Evolutionary conservation across 2,797 vertebrate genomes (phyloP).

Genomic region (Cephalopachus bancanus): DNA sequence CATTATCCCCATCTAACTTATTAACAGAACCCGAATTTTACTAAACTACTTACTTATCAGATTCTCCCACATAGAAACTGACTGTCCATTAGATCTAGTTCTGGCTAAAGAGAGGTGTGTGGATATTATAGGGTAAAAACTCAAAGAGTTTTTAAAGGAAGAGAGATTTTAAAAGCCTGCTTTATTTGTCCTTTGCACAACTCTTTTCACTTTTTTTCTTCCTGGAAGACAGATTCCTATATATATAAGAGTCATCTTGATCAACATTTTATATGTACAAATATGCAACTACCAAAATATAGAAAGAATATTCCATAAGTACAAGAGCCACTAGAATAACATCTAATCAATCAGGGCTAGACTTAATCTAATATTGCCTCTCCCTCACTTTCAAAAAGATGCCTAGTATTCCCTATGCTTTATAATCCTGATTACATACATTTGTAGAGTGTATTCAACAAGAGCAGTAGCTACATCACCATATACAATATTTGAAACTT

Average conservation of each 20-base stretch:
- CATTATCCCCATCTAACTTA: neutral
- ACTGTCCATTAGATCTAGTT: neutral
- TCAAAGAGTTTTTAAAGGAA: slow-evolving; percentile 8
- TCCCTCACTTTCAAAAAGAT: neutral
- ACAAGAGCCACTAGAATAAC: neutral
- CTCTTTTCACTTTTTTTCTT: neutral
- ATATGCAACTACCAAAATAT: neutral
- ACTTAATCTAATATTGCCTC: neutral
- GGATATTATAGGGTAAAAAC: neutral
- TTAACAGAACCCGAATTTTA: neutral
- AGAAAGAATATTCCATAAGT: neutral
- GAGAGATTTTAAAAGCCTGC: neutral
- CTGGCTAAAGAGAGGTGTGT: neutral
- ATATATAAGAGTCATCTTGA: neutral
- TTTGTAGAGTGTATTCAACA: neutral
- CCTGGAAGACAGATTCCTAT: neutral
- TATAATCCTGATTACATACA: neutral
- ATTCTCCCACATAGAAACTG: neutral
- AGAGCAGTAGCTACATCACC: neutral
- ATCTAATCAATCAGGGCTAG: neutral
- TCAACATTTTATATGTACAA: neutral
- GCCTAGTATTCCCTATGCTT: neutral
- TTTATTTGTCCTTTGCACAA: neutral
- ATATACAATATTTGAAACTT: neutral
- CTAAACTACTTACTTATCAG: neutral